Evolutionary conservation across 2,797 vertebrate species (phyloP).

Genomic region (Hipposideros larvatus): DNA sequence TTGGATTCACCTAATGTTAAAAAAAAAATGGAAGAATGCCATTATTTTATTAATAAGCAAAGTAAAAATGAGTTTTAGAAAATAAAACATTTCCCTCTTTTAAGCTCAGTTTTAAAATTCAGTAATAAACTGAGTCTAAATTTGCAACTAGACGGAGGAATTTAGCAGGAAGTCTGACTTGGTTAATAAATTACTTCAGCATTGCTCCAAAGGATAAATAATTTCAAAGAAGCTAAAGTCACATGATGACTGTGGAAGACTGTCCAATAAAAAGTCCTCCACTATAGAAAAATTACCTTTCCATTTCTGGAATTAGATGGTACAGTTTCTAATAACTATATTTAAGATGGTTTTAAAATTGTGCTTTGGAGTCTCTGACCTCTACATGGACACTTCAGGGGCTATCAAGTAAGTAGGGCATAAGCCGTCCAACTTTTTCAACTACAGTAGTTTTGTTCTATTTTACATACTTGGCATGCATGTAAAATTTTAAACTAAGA

Average conservation of each 20-base stretch:
- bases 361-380: neutral
- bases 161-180: conserved; percentile 36
- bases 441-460: neutral
- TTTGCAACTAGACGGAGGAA: conserved; percentile 26
- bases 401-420: neutral
- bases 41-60: conserved; percentile 31
- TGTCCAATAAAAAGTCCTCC: neutral
- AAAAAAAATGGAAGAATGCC: neutral
- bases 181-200: conserved; percentile 29
- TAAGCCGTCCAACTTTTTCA: neutral
- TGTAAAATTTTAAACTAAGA: conserved; percentile 45
- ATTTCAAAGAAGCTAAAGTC: neutral
- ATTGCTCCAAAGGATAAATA: neutral
- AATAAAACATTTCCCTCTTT: conserved; percentile 10
- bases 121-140: conserved; percentile 45
- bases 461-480: neutral
- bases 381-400: neutral
- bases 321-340: neutral
- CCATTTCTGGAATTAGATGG: neutral
- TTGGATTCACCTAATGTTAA: conserved; percentile 95
- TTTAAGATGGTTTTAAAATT: conserved; percentile 38
- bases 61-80: conserved; percentile 36
- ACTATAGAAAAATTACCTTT: neutral
- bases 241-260: neutral
- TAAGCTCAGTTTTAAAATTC: conserved; percentile 45